A percentile compares a stretch with the other conserved stretches of the same genome.
Conservation (phyloP, 2,797 vertebrate genomes). For the Megalops cyprinoides region DNA sequence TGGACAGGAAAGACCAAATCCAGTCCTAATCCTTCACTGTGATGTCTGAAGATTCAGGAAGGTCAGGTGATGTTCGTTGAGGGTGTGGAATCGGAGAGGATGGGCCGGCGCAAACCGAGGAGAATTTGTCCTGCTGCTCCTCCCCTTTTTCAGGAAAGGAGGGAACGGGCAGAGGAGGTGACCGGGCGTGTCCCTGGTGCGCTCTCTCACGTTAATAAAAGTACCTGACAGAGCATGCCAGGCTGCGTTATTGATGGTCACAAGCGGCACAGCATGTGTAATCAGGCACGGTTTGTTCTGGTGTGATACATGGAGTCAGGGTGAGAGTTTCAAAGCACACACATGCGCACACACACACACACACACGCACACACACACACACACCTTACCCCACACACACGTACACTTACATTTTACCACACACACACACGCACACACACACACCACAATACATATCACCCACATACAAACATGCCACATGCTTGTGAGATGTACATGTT, state of each 20-base stretch:
- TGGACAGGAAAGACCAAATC: background rate
- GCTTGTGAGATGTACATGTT: too few relatives aligned
- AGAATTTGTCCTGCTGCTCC: too few relatives aligned
- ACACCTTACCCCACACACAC: background rate
- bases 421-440: background rate
- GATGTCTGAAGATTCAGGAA: too few relatives aligned
- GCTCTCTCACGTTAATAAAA: too few relatives aligned
- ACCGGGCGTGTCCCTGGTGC: too few relatives aligned
- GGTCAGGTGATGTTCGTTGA: background rate
- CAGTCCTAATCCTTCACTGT: background rate
- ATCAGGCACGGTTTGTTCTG: background rate
- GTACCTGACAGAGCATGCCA: too few relatives aligned
- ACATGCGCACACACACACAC: background rate
- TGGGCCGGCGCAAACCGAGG: too few relatives aligned
- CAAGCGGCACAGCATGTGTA: background rate
- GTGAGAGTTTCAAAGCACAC: too few relatives aligned
- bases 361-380: background rate
- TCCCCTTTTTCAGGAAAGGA: background rate
- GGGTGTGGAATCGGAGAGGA: too few relatives aligned
- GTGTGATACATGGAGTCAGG: background rate
- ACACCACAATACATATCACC: background rate
- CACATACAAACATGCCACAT: background rate
- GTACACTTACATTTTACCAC: background rate
- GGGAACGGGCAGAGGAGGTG: background rate
- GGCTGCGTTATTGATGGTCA: background rate